Base-by-base conservation (phyloP, 2,888 invertebrate species). In the Philhelius pedissequus region DNA sequence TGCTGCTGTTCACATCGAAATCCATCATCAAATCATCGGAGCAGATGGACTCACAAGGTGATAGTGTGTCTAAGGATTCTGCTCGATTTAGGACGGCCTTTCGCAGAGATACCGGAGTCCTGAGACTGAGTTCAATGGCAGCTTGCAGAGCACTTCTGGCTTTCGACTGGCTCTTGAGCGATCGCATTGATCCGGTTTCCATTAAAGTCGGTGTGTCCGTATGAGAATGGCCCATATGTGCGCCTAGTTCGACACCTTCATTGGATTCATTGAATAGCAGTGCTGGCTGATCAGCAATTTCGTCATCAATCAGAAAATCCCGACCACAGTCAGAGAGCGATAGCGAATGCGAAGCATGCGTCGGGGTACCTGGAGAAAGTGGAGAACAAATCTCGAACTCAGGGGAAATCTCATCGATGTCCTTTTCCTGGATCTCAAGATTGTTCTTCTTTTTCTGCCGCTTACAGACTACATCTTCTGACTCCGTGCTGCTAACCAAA, bases 11-110 rank as follows among this genome's bases (percentile, higher is more conserved):
- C 32, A 90, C 88, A 87, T 97, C 96, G 88, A 95, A 96, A 92
- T 97, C 97, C 94, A 96, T 94, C 94, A 97, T 97, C 81, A 97
- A 93, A 91, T 97, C 97, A 89, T 97, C 97, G 5, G 96, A 97
- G 45, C 96, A 96, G 77, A 97, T 94, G 87, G 97, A 97, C 87
- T 95, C 95, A 88, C 95, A 95, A 2, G 95, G 95, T n/a, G 97
- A 97, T 75, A 97, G 91, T 0, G 97, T 97, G 89, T 96, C 96
- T 84, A 96, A 91, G 0, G 96, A 96, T 4, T 95, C 94, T 6
- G 95, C 94, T 35, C 94, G 92, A 86, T 94, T 94, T 15, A 94
- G 90, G 38, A 92, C 92, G 0, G 89, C 89, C 45, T 90, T 90
- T 1, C 91, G 88, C 50, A 91, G 88, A 2, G 90, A 89, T 1